Evolutionary conservation across 1,140 invertebrate genomes (phyloP), one percentile per base, ranked within the genome.

Genomic region (Zaprionus nigranus): DNA sequence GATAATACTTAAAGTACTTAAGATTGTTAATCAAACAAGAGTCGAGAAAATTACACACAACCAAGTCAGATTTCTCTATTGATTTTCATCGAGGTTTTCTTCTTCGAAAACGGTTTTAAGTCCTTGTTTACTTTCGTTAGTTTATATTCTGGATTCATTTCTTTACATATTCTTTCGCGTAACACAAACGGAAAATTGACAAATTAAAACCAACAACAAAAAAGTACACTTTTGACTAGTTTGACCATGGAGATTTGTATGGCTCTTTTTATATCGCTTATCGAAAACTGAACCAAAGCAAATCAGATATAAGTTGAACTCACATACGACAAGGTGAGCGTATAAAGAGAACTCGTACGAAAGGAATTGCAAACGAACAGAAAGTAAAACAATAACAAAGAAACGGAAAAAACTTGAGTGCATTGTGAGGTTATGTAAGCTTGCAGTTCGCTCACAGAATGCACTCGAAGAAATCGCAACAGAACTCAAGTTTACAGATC

Each of bases 131-230:
- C 59, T 71, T 56, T 63, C 20, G 15, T 24, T n/a, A n/a, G 12
- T 40, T 54, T 40, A 22, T 24, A 38, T 17, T 40, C 12, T 57
- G 64, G 3, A 22, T 34, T 70, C n/a, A 38, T 59, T 66, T 72
- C 46, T 36, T 61, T 71, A 56, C 49, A 81, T 71, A 67, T 71
- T 64, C 59, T 81, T 71, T 70, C 66, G 43, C 56, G 63, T 75
- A 80, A 24, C 40, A 61, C n/a, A 75, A 69, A 36, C 63, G 28
- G 11, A 38, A 58, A 51, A 54, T 15, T 49, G 20, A 53, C n/a
- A 72, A 90, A 77, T 54, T 20, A 53, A 82, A 91, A 76, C 77
- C 77, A 91, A 90, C 56, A 90, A 90, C 87, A 82, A 40, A 90
- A 87, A 61, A 90, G 70, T 75, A 78, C 70, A 91, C 87, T 77